Base-by-base conservation (phyloP, 2,888 invertebrate species). In the Bombylius major region DNA sequence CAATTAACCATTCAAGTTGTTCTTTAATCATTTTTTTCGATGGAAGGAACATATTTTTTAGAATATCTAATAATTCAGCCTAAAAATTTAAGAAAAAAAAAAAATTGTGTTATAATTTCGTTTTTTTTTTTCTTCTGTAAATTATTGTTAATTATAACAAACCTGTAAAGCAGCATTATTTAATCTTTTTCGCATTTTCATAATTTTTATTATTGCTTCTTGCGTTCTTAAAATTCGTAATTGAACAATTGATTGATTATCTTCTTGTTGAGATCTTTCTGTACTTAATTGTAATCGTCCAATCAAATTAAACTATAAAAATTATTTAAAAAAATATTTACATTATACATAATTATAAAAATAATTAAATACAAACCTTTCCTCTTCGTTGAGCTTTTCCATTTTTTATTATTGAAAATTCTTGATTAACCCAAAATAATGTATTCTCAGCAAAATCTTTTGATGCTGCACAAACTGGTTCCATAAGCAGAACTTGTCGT, bases 1-100 rank as follows among this genome's bases (percentile, higher is more conserved):
- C 98, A 62, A 99, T 98, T 49, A 99, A 83, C 98, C 98, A 99
- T 75, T 99, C 99, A 54, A 99, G 82, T 76, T 99, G 98, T 76
- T 99, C 98, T 76, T 99, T 99, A 66, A 99, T 98, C 89, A 99
- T 92, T 76, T 98, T 97, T 76, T 96, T 96, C 61, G 95, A 94
- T 34, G 99, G 99, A 69, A 98, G 78, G 80, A 99, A 99, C 96
- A 99, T 97, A 71, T 97, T 96, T 77, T 97, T 97, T 65, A 99
- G 77, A 70, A 99, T 96, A 76, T 99, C 98, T 23, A 99, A 89
- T 58, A 99, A 79, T 78, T 99, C 98, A 56, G 94, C 91, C 82
- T 82, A 73, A 55, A 75, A 75, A 14, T 14, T 51, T 23, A 34
- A 52, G 46, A 32, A 47, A 51, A 48, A 53, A 59, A 32, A 47